Percentiles rank a stretch among this genome's conserved stretches.
These are phyloP conservation scores for Acleris holmiana DNA, from an alignment of 2,888 invertebrate species.

Conservation along the genomic window DNA sequence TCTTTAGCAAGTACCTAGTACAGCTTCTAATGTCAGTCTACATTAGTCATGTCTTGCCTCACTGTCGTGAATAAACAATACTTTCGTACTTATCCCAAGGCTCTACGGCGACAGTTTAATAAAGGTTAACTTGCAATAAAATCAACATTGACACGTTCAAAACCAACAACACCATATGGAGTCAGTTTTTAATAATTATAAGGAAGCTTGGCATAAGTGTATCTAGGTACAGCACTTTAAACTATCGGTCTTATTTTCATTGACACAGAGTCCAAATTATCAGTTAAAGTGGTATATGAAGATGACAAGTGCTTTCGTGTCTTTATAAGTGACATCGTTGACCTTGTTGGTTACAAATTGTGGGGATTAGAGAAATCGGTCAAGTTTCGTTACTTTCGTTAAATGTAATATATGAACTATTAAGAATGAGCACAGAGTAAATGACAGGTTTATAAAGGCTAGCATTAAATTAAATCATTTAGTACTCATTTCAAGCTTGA, in stretches of 20 bases:
- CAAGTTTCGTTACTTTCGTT: not conserved
- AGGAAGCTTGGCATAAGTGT: too few species aligned
- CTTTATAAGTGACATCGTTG: not conserved
- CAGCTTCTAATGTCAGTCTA: not conserved
- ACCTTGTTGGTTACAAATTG: constrained; percentile 2
- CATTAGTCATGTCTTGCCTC: constrained; percentile 25
- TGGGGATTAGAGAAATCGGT: constrained; percentile 9
- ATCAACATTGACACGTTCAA: constrained; percentile 5
- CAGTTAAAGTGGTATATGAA: not conserved
- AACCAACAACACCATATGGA: too few species aligned
- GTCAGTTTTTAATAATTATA: too few species aligned
- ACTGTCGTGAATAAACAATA: constrained; percentile 33
- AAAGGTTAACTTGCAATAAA: constrained; percentile 23
- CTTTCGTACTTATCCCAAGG: constrained; percentile 34
- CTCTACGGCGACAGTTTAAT: constrained; percentile 22
- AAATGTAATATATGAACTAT: not conserved
- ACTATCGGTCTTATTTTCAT: not conserved
- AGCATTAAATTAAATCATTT: too few species aligned
- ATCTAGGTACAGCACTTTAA: not conserved
- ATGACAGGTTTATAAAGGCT: not conserved
- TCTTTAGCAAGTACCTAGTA: not conserved
- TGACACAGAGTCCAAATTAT: not conserved
- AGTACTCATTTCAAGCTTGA: too few species aligned
- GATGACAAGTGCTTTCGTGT: constrained; percentile 1
- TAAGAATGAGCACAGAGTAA: too few species aligned